Conservation (phyloP, 2,113 vertebrate genomes). For the Hippocampus comes region DNA sequence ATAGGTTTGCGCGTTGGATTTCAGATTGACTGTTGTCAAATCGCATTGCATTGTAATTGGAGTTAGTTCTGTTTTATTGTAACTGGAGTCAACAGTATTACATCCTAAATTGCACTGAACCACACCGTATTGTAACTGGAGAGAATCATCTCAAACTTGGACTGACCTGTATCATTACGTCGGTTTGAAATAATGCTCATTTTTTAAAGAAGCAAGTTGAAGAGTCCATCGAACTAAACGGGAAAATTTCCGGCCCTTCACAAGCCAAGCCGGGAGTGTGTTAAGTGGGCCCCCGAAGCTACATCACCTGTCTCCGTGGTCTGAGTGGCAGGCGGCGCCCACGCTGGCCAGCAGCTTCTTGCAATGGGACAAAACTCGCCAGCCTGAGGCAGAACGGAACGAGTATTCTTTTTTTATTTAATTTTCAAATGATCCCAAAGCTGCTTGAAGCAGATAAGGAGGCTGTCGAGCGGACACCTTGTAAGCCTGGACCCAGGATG, state of each 20-base stretch:
- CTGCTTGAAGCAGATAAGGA: not conserved
- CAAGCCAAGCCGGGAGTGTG: too few species aligned
- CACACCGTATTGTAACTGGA: too few species aligned
- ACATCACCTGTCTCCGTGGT: conserved; percentile 79
- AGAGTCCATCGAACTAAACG: too few species aligned
- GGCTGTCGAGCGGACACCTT: conserved; percentile 72
- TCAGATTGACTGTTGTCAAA: too few species aligned
- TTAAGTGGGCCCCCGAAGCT: not conserved
- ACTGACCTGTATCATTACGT: too few species aligned
- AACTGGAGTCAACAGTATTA: not conserved
- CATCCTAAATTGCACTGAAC: too few species aligned
- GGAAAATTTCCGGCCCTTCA: too few species aligned
- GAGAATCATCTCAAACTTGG: too few species aligned
- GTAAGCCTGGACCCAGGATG: conserved; percentile 79
- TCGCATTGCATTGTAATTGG: too few species aligned
- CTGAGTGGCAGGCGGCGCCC: conserved; percentile 92
- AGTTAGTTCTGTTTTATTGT: not conserved
- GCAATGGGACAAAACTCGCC: conserved; percentile 79
- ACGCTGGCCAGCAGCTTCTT: conserved; percentile 83
- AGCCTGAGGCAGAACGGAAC: conserved; percentile 73
- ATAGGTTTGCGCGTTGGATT: not conserved
- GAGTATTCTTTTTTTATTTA: conserved; percentile 45
- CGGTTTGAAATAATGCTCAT: too few species aligned
- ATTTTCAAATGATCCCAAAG: conserved; percentile 11
- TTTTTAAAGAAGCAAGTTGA: too few species aligned